Evolutionary conservation across 2,113 vertebrate genomes (phyloP).

Genomic region (Hoplias malabaricus): DNA sequence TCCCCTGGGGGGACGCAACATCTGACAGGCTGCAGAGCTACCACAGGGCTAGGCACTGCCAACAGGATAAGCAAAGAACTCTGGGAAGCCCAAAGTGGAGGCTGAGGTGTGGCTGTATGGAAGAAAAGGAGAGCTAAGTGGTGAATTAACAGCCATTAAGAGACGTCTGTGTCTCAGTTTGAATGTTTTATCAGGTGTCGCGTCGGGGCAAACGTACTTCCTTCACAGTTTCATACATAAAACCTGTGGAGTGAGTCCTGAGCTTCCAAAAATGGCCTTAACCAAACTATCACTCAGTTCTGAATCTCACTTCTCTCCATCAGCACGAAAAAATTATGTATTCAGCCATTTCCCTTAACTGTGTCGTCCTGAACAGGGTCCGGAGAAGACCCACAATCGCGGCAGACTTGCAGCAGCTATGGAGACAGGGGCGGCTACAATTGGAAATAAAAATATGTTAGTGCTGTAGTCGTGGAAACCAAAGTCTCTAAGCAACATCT

Average conservation of each 20-base stretch:
- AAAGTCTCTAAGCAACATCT: too few relatives aligned
- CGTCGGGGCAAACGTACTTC: background rate
- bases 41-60: background rate
- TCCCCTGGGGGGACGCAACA: background rate
- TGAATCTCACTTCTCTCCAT: background rate
- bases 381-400: too few relatives aligned
- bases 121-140: background rate
- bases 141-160: conserved; percentile 13
- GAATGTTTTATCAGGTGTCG: conserved; percentile 13
- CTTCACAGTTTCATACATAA: background rate
- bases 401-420: too few relatives aligned
- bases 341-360: too few relatives aligned
- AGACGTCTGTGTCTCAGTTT: background rate
- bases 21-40: conserved; percentile 27
- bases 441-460: too few relatives aligned
- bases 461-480: too few relatives aligned
- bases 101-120: background rate
- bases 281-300: background rate
- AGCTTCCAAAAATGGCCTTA: background rate
- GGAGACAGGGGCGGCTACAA: too few relatives aligned
- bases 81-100: background rate
- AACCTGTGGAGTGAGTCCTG: background rate
- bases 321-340: background rate
- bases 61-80: conserved; percentile 11
- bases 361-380: too few relatives aligned